Base-by-base conservation (phyloP, 2,888 invertebrate genomes). In the Stramonita haemastoma region DNA sequence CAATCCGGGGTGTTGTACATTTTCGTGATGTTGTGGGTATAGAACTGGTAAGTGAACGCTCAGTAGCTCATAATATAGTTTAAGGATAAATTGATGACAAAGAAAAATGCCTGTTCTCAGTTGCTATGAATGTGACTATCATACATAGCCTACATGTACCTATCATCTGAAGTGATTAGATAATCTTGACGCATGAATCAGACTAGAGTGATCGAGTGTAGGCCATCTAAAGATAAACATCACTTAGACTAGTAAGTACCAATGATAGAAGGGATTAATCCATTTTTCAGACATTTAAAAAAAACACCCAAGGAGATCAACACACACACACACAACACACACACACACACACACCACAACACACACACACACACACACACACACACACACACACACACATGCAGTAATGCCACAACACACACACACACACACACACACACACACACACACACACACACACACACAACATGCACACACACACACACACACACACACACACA, bases 1-100 rank as follows among this genome's bases (percentile, higher is more conserved):
- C 94, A 36, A 91, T 95, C 17, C 93, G 93, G 56, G 93, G 93
- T 70, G 93, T 93, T n/a, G 94, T 95, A 26, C 93, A 93, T 81
- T 91, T 95, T 15, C 93, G 92, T 88, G 95, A 96, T 89, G 93
- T 96, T 1, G 91, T 94, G 8, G 94, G 94, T 19, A 94, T 96
- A 15, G 95, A 95, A 86, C 90, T 95, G 94, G 95, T 96, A 93
- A 93, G 95, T 92, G 70, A 5, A 70, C 11, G n/a, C 73, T 32
- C 8, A 8, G 8, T 46, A 5, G 46, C 46, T 46, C 46, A 5
- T 46, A 2, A 46, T 46, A 46, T 46, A 46, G 8, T 46, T 46
- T 46, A 8, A 8, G 46, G 8, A 46, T 46, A 8, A 22, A 66
- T 60, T 60, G 60, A 60, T 17, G 5, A 26, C 0, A 66, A 66